Percentiles rank a stretch among this genome's conserved stretches.
phyloP scores from a whole-genome alignment of 1,140 invertebrate species.

The Dysdera silvatica region DNA sequence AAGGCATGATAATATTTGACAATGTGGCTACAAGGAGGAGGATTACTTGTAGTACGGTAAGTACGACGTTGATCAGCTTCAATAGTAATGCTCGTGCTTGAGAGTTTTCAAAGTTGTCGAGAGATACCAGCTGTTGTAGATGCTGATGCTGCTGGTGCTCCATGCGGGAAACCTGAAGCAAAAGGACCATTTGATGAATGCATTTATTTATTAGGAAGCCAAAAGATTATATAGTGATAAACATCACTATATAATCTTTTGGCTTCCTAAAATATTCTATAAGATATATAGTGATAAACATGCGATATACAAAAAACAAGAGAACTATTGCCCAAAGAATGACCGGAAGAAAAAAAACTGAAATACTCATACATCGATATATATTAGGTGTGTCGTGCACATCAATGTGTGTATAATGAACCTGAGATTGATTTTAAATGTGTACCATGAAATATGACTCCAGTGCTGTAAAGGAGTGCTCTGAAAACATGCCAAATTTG shows the following conservation, averaged over 20 bases:
- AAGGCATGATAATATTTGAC: constrained; percentile 87
- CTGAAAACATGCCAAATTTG: too few species aligned
- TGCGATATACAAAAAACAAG: neutral
- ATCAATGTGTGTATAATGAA: too few species aligned
- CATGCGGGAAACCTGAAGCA: constrained; percentile 78
- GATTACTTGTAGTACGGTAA: constrained; percentile 85
- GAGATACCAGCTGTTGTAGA: constrained; percentile 79
- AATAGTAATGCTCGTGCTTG: constrained; percentile 85
- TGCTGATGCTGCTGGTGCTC: constrained; percentile 79
- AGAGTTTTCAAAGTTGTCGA: constrained; percentile 86
- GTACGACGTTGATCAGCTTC: constrained; percentile 86
- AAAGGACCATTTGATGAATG: neutral
- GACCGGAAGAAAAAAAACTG: too few species aligned
- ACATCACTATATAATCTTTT: too few species aligned
- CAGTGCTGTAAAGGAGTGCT: too few species aligned
- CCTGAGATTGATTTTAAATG: too few species aligned
- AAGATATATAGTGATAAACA: neutral
- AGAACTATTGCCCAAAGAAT: neutral
- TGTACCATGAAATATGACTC: too few species aligned
- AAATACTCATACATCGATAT: too few species aligned
- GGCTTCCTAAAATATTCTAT: too few species aligned
- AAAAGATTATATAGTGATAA: too few species aligned
- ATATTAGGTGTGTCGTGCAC: too few species aligned
- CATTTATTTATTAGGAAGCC: neutral
- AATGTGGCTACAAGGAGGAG: constrained; percentile 84